Conservation (phyloP, 1,140 invertebrate genomes). For the Lasaia peninsularis region DNA sequence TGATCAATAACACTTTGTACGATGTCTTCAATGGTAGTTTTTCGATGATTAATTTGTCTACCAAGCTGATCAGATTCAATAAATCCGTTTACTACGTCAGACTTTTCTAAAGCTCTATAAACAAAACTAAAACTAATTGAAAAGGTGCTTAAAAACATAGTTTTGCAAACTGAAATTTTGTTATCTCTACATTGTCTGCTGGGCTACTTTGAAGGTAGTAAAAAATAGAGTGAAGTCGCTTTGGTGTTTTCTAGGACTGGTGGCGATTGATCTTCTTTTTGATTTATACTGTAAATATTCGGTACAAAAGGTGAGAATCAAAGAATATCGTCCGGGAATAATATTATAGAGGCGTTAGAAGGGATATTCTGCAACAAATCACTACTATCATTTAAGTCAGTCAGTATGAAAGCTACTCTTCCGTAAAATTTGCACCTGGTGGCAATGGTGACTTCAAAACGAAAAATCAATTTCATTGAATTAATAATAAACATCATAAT, state of each 20-base stretch:
- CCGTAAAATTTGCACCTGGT: too few species aligned
- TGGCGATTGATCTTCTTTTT: neutral
- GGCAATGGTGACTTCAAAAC: neutral
- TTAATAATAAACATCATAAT: too few species aligned
- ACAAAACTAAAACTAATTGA: slow-evolving; percentile 26
- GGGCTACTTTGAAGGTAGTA: slow-evolving; percentile 21
- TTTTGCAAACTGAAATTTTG: slow-evolving; percentile 39
- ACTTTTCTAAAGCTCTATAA: slow-evolving; percentile 27
- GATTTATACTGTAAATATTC: neutral
- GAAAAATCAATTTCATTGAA: neutral
- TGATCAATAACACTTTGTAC: slow-evolving; percentile 23
- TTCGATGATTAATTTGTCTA: slow-evolving; percentile 26
- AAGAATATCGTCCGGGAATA: neutral
- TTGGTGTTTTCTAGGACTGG: neutral
- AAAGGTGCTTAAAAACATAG: slow-evolving; percentile 44
- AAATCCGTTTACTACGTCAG: slow-evolving; percentile 18
- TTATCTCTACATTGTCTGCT: slow-evolving; percentile 22
- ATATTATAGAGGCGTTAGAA: neutral
- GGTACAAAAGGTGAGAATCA: neutral
- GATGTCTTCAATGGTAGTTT: slow-evolving; percentile 21
- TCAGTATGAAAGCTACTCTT: neutral
- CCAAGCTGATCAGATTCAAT: slow-evolving; percentile 30
- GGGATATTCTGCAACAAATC: slow-evolving; percentile 2
- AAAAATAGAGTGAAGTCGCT: slow-evolving; percentile 18
- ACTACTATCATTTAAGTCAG: neutral